Evolutionary conservation across 2,797 vertebrate species (phyloP).

Genomic region (Sorex maritimensis): DNA sequence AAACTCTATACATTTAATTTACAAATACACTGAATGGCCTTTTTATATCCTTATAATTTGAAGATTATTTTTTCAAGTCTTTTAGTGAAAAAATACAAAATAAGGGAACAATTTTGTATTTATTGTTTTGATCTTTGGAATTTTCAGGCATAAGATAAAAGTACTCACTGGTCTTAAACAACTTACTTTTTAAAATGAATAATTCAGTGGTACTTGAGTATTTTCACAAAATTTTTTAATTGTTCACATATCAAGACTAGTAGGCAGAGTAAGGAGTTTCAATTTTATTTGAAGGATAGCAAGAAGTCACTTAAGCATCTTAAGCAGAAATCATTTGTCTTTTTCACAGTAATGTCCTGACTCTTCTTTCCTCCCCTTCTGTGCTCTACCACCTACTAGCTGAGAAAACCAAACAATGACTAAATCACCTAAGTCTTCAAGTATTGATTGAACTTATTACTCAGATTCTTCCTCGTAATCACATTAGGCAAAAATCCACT

Average conservation of each 20-base stretch:
- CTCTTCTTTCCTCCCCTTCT: background rate
- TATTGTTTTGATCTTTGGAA: background rate
- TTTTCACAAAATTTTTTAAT: background rate
- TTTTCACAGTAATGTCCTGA: background rate
- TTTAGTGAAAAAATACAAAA: slow-evolving; percentile 16
- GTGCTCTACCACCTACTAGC: background rate
- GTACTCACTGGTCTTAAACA: background rate
- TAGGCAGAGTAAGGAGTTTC: background rate
- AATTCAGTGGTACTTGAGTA: background rate
- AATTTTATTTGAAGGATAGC: background rate
- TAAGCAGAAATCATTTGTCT: background rate
- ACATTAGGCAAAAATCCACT: no score
- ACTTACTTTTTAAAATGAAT: background rate
- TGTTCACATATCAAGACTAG: no score
- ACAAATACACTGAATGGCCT: background rate
- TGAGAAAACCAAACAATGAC: background rate
- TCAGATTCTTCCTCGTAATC: background rate
- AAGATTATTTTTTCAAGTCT: background rate
- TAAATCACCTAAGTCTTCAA: background rate
- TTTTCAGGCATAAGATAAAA: background rate
- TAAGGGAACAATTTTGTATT: background rate
- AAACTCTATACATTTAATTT: background rate
- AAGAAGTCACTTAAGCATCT: background rate
- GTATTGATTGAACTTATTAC: background rate
- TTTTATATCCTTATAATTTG: background rate